Conservation (phyloP, 2,888 invertebrate genomes). For the Onchidella celtica region DNA sequence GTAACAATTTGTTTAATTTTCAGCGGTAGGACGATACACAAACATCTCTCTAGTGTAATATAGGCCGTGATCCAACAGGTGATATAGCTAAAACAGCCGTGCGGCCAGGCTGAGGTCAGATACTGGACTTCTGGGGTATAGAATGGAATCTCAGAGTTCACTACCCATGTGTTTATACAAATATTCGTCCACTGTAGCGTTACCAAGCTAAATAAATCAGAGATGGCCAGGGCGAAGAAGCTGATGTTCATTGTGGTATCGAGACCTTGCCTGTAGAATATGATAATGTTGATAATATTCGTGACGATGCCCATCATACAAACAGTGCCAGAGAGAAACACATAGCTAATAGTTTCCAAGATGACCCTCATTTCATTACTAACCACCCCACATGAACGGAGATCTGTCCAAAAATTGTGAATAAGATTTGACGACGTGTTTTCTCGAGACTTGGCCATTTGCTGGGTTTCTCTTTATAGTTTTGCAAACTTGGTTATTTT, state of each 20-base stretch:
- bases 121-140: not conserved
- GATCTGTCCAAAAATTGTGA: too few species aligned
- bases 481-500: too few species aligned
- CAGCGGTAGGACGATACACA: slow-evolving; percentile 5
- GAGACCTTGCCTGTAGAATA: slow-evolving; percentile 23
- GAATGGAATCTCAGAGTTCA: not conserved
- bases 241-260: slow-evolving; percentile 25
- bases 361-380: not conserved
- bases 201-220: slow-evolving; percentile 2
- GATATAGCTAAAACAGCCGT: not conserved
- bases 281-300: not conserved
- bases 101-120: not conserved
- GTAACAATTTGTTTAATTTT: slow-evolving; percentile 14
- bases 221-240: slow-evolving; percentile 19
- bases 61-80: slow-evolving; percentile 8
- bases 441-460: too few species aligned
- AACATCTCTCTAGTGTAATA: slow-evolving; percentile 1
- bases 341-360: slow-evolving; percentile 1
- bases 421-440: too few species aligned
- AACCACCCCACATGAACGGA: too few species aligned
- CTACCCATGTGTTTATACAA: not conserved
- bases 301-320: not conserved
- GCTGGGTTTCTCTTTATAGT: too few species aligned
- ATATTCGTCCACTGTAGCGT: not conserved
- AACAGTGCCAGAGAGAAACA: not conserved